Evolutionary conservation across 2,888 invertebrate species (phyloP).

Genomic region (Dryobota labecula): DNA sequence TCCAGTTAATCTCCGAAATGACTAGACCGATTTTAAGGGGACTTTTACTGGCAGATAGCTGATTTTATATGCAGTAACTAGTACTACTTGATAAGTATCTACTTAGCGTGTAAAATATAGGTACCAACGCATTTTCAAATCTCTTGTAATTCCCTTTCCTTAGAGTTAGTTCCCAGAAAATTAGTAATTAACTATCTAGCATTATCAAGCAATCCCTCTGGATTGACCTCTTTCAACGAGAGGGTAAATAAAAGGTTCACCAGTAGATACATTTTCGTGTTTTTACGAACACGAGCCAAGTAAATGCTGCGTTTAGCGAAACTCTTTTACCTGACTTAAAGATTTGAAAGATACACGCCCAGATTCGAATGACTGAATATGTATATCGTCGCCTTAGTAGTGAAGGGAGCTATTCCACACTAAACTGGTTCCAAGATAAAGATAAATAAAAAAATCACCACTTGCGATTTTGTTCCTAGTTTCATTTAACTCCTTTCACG

Average conservation of each 20-base stretch:
- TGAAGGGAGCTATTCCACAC: too few relatives aligned
- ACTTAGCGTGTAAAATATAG: background rate
- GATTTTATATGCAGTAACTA: too few relatives aligned
- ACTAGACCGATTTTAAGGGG: too few relatives aligned
- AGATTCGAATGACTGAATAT: background rate
- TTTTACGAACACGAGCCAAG: constrained; percentile 9
- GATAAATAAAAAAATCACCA: too few relatives aligned
- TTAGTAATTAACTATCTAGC: constrained; percentile 35
- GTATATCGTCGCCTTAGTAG: too few relatives aligned
- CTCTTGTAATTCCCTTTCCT: constrained; percentile 6
- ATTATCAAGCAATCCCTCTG: constrained; percentile 35
- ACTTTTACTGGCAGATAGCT: too few relatives aligned
- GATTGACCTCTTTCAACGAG: constrained; percentile 26
- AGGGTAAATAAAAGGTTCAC: constrained; percentile 25
- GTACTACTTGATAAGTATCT: too few relatives aligned
- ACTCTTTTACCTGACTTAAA: constrained; percentile 13
- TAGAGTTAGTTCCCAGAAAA: constrained; percentile 2
- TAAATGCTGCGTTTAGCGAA: constrained; percentile 12
- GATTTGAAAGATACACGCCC: background rate
- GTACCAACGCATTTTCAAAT: background rate
- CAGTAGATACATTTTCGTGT: background rate
- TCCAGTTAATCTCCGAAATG: too few relatives aligned
- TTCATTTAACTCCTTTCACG: too few relatives aligned
- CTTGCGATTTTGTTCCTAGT: too few relatives aligned
- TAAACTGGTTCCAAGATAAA: too few relatives aligned